A percentile compares a stretch with the other conserved stretches of the same genome.
Evolutionary conservation across 92 coral and sea anemone species (phyloP).

Genomic region (Parazoanthus atlanticus): DNA sequence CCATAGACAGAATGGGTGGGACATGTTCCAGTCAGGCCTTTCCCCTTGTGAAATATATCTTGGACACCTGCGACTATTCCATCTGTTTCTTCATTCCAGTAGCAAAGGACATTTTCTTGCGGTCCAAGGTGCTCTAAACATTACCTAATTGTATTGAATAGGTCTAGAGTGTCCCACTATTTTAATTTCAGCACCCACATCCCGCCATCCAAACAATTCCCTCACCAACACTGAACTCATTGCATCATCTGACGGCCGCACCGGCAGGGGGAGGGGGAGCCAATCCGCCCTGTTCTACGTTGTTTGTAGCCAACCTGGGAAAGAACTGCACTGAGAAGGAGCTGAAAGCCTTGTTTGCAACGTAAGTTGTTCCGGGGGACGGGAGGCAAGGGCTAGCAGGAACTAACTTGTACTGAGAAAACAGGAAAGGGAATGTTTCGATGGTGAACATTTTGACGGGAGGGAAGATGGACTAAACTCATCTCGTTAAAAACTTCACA

Average conservation of each 20-base stretch:
- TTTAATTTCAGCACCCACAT: conserved; percentile 1
- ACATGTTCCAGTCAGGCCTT: too few species aligned
- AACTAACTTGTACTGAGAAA: background rate
- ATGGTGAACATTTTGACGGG: too few species aligned
- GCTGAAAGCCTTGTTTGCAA: conserved; percentile 68
- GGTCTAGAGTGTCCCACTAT: background rate
- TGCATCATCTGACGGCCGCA: conserved; percentile 65
- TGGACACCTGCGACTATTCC: too few species aligned
- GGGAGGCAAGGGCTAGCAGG: too few species aligned
- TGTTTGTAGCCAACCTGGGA: conserved; percentile 95
- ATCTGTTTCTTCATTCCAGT: too few species aligned
- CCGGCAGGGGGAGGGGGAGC: conserved; percentile 59
- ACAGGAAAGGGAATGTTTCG: too few species aligned
- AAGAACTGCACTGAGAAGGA: conserved; percentile 87
- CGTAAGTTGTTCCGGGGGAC: conserved; percentile 52
- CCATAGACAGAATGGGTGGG: too few species aligned
- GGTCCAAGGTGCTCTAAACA: background rate
- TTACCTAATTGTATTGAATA: background rate
- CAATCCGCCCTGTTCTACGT: conserved; percentile 82
- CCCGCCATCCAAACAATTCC: conserved; percentile 44
- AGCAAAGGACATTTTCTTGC: too few species aligned
- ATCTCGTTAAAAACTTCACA: too few species aligned
- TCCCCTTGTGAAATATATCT: too few species aligned
- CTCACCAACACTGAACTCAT: conserved; percentile 34
- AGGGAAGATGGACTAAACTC: too few species aligned